Evolutionary conservation across 2,113 vertebrate genomes (phyloP).

Genomic region (Oncorhynchus keta): DNA sequence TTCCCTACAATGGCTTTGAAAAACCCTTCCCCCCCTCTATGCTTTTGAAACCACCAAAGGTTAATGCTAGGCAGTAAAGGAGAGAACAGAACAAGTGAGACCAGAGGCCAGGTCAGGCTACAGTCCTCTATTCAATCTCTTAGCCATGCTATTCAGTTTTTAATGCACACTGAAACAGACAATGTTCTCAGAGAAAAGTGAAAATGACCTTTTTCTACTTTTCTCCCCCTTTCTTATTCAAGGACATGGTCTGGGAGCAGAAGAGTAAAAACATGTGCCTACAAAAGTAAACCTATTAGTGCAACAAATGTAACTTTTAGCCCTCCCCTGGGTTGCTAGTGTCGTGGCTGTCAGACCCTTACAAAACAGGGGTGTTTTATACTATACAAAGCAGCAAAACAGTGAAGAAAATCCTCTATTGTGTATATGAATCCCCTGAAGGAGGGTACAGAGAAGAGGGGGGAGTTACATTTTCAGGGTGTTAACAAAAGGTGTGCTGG

Average conservation of each 20-base stretch:
- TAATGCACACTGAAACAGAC: slow-evolving; percentile 41
- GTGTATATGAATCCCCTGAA: slow-evolving; percentile 37
- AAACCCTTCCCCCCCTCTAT: slow-evolving; percentile 28
- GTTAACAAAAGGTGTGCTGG: slow-evolving; percentile 67
- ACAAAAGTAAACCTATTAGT: slow-evolving; percentile 72
- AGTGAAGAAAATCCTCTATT: slow-evolving; percentile 63
- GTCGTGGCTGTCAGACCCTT: slow-evolving; percentile 62
- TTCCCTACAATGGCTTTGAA: slow-evolving; percentile 24
- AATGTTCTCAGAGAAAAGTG: slow-evolving; percentile 17
- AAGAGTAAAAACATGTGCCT: slow-evolving; percentile 58
- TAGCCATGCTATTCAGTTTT: slow-evolving; percentile 36
- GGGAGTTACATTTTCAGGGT: slow-evolving; percentile 39
- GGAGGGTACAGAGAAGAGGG: slow-evolving; percentile 8
- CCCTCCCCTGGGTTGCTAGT: slow-evolving; percentile 44
- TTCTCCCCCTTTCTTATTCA: too few relatives aligned
- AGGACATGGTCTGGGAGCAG: slow-evolving; percentile 38
- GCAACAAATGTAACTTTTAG: slow-evolving; percentile 65
- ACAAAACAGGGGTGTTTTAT: slow-evolving; percentile 64
- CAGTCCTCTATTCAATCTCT: slow-evolving; percentile 11
- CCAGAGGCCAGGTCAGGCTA: too few relatives aligned
- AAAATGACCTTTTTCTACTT: too few relatives aligned
- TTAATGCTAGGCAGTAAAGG: background rate
- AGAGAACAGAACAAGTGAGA: slow-evolving; percentile 15
- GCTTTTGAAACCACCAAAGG: slow-evolving; percentile 39
- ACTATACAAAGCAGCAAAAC: slow-evolving; percentile 55